Base-by-base conservation (phyloP, 2,113 vertebrate species). In the Prunella himalayana region DNA sequence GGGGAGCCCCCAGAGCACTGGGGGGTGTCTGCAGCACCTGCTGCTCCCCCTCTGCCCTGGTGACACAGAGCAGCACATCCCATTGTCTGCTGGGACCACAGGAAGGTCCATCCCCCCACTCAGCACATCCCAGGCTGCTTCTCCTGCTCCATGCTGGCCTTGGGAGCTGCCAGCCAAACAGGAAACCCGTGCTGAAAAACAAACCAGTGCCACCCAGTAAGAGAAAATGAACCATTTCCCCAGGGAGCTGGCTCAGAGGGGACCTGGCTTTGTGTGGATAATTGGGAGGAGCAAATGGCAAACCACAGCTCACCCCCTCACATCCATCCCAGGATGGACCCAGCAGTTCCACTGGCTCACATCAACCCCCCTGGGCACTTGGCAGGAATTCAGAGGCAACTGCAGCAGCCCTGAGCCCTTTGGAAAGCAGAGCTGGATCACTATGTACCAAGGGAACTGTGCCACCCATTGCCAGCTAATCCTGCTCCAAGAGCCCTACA, bases 381-480 rank as follows among this genome's bases (percentile, higher is more conserved):
- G 88, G 90, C 95, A 95, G 88, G 60, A 72, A 91, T 90, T 53
- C 21, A 95, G 78, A 94, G 91, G 41, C 68, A 56, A 71, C 57
- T 49, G 90, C 92, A 94, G 72, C 49, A 95, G 78, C 75, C 56
- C 86, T 28, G 68, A 90, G 88, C 73, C 68, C 61, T 19, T 86
- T 21, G 51, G 71, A 63, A 61, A 76, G 86, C 37, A 83, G 86
- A 79, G 78, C 64, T 54, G 70, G 97, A 96, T 96, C 97, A 51
- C 81, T 76, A 41, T 97, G 95, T 97, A 91, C 95, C 86, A 14
- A 83, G 94, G 82, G 94, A 95, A 92, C 75, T 10, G 90, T 95
- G 82, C 95, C 86, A 86, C 87, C 71, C 94, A 44, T 60, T 88
- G 85, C 94, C 91, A 85, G 59, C 73, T 93, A 91, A 94, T 92